Evolutionary conservation across 2,888 invertebrate species (phyloP).

Genomic region (Troilus luridus): DNA sequence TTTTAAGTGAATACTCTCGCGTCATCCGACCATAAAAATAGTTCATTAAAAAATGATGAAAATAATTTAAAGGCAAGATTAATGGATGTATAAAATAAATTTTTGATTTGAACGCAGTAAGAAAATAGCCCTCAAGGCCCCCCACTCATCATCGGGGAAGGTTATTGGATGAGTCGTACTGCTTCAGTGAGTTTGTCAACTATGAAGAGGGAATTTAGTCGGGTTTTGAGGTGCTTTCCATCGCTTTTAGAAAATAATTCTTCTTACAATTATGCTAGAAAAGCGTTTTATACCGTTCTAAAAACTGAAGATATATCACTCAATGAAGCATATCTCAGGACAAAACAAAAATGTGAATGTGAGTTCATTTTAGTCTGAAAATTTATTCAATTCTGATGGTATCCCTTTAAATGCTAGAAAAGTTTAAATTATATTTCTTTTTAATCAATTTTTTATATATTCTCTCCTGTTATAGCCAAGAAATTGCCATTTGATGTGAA

Average conservation of each 20-base stretch:
- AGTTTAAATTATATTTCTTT: neutral
- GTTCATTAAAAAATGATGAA: neutral
- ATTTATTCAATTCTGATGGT: conserved; percentile 47
- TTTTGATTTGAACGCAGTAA: conserved; percentile 8
- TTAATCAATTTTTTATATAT: neutral
- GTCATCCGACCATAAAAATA: neutral
- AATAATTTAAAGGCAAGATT: neutral
- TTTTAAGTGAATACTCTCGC: neutral
- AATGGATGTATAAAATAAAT: neutral
- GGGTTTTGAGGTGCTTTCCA: neutral
- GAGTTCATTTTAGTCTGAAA: conserved; percentile 69
- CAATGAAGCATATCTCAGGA: conserved; percentile 76
- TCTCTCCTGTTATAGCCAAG: conserved; percentile 75
- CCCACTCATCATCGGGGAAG: conserved; percentile 28
- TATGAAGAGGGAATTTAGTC: neutral
- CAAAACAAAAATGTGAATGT: conserved; percentile 82
- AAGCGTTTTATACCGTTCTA: conserved; percentile 20
- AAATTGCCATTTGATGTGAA: conserved; percentile 91
- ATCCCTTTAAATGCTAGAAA: neutral
- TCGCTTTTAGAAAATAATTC: neutral
- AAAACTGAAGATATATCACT: conserved; percentile 60
- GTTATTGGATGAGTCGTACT: neutral
- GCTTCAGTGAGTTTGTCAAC: conserved; percentile 30
- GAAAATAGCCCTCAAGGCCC: conserved; percentile 21
- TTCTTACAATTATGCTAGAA: neutral